These are phyloP conservation scores for Euproctis similis DNA, from an alignment of 2,888 invertebrate species.

Conservation along the genomic window DNA sequence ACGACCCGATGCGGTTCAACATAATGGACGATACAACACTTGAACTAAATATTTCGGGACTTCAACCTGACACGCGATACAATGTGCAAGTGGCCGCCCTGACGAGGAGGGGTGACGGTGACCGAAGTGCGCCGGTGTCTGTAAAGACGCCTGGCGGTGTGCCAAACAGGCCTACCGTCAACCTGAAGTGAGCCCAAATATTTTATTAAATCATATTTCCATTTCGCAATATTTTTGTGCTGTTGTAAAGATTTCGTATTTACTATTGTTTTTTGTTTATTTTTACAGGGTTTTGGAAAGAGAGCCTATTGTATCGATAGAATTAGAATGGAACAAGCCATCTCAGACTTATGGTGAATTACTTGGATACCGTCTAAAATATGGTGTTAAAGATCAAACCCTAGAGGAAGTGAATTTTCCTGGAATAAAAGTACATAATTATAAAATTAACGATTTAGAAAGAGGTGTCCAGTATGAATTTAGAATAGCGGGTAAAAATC, in stretches of 20 bases:
- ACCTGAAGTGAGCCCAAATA: slow-evolving; percentile 79
- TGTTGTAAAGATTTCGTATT: too few species aligned
- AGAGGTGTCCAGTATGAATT: slow-evolving; percentile 97
- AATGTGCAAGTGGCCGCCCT: slow-evolving; percentile 95
- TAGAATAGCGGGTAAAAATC: slow-evolving; percentile 95
- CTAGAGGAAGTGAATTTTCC: slow-evolving; percentile 83
- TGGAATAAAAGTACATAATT: slow-evolving; percentile 80
- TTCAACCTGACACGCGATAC: slow-evolving; percentile 97
- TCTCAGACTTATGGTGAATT: slow-evolving; percentile 92
- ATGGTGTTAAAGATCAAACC: slow-evolving; percentile 89
- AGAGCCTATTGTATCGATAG: slow-evolving; percentile 90
- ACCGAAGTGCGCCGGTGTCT: slow-evolving; percentile 88
- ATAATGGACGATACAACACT: slow-evolving; percentile 86
- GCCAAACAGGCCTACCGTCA: slow-evolving; percentile 88
- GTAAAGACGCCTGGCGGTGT: slow-evolving; percentile 96
- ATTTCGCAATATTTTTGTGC: too few species aligned
- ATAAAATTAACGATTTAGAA: slow-evolving; percentile 87
- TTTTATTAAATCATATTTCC: slow-evolving; percentile 14
- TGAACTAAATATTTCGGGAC: slow-evolving; percentile 88
- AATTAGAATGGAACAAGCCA: slow-evolving; percentile 95
- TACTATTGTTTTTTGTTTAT: too few species aligned
- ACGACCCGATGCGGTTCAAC: slow-evolving; percentile 91
- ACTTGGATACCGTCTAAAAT: slow-evolving; percentile 89
- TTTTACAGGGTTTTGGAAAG: slow-evolving; percentile 84
- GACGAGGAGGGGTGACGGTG: slow-evolving; percentile 97